phyloP scores from a whole-genome alignment of 2,888 invertebrate species.

The Seira musarum region DNA sequence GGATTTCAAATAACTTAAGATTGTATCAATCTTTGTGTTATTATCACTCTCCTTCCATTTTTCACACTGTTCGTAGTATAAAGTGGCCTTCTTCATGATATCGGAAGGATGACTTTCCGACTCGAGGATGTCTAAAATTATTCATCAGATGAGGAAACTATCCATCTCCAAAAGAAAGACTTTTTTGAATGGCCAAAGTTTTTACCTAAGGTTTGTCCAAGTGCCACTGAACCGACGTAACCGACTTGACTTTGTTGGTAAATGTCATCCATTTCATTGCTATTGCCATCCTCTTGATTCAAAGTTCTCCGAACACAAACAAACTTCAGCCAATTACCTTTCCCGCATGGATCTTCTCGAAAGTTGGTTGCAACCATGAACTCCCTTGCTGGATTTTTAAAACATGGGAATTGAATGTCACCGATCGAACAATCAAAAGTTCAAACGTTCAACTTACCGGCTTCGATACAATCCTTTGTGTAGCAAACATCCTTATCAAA shows the following conservation, averaged over 20 bases:
- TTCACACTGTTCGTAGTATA: conserved; percentile 47
- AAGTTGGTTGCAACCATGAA: conserved; percentile 41
- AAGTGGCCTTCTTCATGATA: conserved; percentile 32
- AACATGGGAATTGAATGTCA: background rate
- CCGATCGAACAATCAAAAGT: background rate
- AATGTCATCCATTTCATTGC: conserved; percentile 43
- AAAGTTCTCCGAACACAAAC: conserved; percentile 41
- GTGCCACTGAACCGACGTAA: conserved; percentile 39
- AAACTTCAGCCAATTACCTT: conserved; percentile 38
- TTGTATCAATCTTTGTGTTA: conserved; percentile 24
- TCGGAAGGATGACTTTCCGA: background rate
- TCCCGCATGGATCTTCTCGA: conserved; percentile 35
- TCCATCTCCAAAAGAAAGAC: background rate
- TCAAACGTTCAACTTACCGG: conserved; percentile 25
- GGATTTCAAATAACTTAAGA: conserved; percentile 26
- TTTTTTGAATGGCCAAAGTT: background rate
- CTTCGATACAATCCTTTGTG: conserved; percentile 45
- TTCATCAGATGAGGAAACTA: background rate
- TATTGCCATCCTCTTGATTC: background rate
- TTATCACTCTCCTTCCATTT: conserved; percentile 37
- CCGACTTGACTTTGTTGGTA: conserved; percentile 53
- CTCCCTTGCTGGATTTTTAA: conserved; percentile 31
- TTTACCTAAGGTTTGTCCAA: conserved; percentile 51
- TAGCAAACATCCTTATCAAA: conserved; percentile 45
- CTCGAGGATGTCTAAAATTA: conserved; percentile 36